phyloP scores from a whole-genome alignment of 2,888 invertebrate species.

The Periphyllus acericola region DNA sequence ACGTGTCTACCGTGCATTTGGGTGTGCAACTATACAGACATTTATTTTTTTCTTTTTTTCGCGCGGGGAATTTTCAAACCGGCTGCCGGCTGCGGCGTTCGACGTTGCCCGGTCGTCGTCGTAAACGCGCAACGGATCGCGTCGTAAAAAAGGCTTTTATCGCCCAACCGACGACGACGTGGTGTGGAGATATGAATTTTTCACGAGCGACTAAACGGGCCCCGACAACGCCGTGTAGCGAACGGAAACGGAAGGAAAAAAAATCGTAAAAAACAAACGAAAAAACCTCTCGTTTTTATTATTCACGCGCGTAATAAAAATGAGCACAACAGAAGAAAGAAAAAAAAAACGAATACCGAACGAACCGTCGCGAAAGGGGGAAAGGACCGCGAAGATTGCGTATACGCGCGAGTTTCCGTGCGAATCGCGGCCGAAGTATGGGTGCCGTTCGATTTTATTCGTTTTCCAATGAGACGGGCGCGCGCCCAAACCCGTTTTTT shows the following conservation, averaged over 20 bases:
- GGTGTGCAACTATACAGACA: neutral
- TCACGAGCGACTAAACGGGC: conserved; percentile 48
- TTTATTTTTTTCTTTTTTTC: neutral
- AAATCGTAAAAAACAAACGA: conserved; percentile 24
- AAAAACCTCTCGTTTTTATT: conserved; percentile 34
- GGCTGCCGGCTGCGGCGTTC: neutral
- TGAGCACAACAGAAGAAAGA: neutral
- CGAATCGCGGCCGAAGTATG: neutral
- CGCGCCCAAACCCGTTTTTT: neutral
- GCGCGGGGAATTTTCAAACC: neutral
- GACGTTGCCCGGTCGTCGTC: neutral
- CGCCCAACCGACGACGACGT: neutral
- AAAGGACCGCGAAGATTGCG: neutral
- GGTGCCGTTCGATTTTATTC: neutral
- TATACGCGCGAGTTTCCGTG: neutral
- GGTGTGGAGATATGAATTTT: conserved; percentile 46
- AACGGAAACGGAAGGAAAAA: conserved; percentile 14
- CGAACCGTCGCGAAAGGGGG: neutral
- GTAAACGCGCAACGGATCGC: neutral
- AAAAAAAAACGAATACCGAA: neutral
- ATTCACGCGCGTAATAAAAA: conserved; percentile 18
- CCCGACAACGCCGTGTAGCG: neutral
- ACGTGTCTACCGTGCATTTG: too few relatives aligned
- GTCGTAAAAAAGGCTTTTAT: conserved; percentile 46
- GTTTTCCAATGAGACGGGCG: too few relatives aligned